Evolutionary conservation across 2,113 vertebrate species (phyloP).

Genomic region (Seriola dumerili): DNA sequence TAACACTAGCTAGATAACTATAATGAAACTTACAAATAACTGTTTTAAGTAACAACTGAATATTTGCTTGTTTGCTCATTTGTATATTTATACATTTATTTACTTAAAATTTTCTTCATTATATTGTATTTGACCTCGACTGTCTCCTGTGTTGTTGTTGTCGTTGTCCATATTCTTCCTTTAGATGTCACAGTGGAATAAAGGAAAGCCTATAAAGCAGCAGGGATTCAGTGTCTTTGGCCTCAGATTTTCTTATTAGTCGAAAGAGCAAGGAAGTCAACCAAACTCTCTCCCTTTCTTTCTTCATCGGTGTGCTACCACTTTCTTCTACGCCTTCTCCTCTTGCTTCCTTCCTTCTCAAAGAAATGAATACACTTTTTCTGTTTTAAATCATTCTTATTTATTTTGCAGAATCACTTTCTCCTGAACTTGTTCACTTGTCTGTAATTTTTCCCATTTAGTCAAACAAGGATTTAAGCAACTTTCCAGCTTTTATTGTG

Average conservation of each 20-base stretch:
- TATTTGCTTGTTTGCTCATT: not conserved
- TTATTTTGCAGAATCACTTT: not conserved
- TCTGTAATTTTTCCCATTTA: not conserved
- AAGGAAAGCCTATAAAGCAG: constrained; percentile 31
- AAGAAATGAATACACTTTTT: not conserved
- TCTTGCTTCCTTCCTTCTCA: not conserved
- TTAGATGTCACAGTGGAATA: not conserved
- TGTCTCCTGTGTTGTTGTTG: not conserved
- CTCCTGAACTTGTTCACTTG: not conserved
- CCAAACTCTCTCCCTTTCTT: not conserved
- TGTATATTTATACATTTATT: not conserved
- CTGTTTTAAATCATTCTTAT: not conserved
- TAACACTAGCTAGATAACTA: too few relatives aligned
- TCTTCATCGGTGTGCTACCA: not conserved
- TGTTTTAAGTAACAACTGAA: not conserved
- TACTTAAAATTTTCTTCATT: not conserved
- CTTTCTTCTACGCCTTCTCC: not conserved
- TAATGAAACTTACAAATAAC: too few relatives aligned
- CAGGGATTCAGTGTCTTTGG: constrained; percentile 39
- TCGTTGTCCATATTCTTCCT: not conserved
- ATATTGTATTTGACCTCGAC: not conserved
- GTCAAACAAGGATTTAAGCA: not conserved
- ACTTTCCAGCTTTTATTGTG: not conserved
- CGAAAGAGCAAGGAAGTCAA: not conserved
- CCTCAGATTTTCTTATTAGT: constrained; percentile 49